A percentile compares a stretch with the other conserved stretches of the same genome.
These are phyloP conservation scores for Ptychodera flava DNA, from an alignment of 35 echinoderm and acorn worm species.

Conservation along the genomic window DNA sequence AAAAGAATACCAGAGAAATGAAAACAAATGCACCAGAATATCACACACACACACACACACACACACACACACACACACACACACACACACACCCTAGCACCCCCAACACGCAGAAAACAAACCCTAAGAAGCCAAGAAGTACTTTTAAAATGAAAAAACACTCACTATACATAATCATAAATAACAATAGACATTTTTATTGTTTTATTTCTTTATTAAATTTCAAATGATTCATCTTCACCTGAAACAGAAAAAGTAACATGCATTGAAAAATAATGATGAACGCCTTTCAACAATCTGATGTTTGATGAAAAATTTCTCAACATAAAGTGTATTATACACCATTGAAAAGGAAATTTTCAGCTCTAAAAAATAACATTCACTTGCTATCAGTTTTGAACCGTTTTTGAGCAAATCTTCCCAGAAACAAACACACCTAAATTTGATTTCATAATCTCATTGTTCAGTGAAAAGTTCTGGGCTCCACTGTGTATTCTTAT, in stretches of 20 bases:
- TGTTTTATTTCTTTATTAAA: background rate
- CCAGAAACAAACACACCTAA: background rate
- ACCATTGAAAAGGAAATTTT: background rate
- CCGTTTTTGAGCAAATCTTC: background rate
- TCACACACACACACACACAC: too few relatives aligned
- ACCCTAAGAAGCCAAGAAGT: too few relatives aligned
- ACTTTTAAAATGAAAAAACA: background rate
- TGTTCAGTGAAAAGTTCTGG: background rate
- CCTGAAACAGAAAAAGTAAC: background rate
- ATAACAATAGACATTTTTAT: background rate
- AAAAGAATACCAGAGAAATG: background rate
- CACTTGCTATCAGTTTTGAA: background rate
- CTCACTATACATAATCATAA: background rate
- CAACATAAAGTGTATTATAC: background rate
- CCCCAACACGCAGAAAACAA: too few relatives aligned
- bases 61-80: too few relatives aligned
- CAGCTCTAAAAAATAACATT: background rate
- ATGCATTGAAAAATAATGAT: background rate
- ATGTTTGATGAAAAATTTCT: background rate
- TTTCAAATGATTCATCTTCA: background rate
- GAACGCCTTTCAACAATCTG: background rate
- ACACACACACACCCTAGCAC: too few relatives aligned
- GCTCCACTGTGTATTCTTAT: background rate
- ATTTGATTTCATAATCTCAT: background rate
- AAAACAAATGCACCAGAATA: too few relatives aligned